Base-by-base conservation (phyloP, 2,888 invertebrate genomes). In the Gerosis bhagava region DNA sequence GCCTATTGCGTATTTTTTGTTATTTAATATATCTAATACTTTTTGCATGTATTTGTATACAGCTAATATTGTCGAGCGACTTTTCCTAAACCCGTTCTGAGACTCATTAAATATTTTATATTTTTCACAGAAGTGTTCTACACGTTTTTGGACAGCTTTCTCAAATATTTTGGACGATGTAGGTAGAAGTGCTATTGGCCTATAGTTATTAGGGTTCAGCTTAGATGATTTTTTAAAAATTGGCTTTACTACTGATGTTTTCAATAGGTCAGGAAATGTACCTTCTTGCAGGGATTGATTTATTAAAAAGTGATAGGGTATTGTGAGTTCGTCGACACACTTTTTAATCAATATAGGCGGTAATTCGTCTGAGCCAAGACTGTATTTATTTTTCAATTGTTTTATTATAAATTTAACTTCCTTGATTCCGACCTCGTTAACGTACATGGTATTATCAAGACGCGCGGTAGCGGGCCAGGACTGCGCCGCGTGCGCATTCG, bases 151-250 rank as follows among this genome's bases (percentile, higher is more conserved):
- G 24, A 43, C 6, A 22, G n/a, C n/a, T n/a, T n/a, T n/a, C n/a
- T n/a, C n/a, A n/a, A n/a, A n/a, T n/a, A n/a, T n/a, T n/a, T n/a
- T 48, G 15, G 52, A 53, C 3, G 32, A 19, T 5, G 47, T 49
- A 6, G 56, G 44, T 16, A 50, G 22, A n/a, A n/a, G n/a, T n/a
- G n/a, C n/a, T n/a, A n/a, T n/a, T n/a, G n/a, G n/a, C n/a, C n/a
- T n/a, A n/a, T 54, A 57, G 7, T 48, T 53, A n/a, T 29, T 54
- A 0, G 49, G 42, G 10, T 53, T 39, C 5, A 13, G 21, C 39
- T 46, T 48, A 1, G 15, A 10, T 2, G 6, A 15, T 22, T 41
- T 41, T 41, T 41, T 41, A 3, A 31, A 16, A 15, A 41, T 15
- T 7, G 31, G 41, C 22, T 31, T 41, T 10, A 41, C 5, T 0